phyloP scores from a whole-genome alignment of 2,888 invertebrate species.

The Hydroisotoma schaefferi region DNA sequence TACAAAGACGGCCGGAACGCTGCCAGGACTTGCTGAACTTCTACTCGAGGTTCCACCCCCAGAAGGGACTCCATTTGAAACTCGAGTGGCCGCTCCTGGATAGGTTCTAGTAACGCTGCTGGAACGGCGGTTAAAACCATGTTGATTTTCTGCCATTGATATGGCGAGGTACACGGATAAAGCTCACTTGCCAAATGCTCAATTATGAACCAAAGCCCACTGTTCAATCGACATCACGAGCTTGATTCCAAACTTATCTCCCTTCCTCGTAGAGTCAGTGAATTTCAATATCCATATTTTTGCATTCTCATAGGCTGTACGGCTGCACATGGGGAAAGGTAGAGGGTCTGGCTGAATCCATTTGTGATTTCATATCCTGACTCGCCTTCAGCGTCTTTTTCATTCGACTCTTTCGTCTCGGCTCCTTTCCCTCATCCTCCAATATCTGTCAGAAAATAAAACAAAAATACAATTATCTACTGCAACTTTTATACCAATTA shows the following conservation, averaged over 20 bases:
- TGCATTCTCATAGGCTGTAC: neutral
- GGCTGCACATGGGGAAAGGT: too few species aligned
- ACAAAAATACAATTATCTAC: neutral
- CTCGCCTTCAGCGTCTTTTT: conserved; percentile 17
- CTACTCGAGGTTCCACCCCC: conserved; percentile 51
- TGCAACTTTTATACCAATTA: too few species aligned
- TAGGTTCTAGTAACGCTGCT: conserved; percentile 45
- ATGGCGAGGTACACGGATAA: neutral
- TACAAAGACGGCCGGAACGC: conserved; percentile 46
- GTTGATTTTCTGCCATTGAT: conserved; percentile 48
- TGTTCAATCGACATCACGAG: neutral
- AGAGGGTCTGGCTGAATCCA: conserved; percentile 8
- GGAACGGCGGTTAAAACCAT: conserved; percentile 46
- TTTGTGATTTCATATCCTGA: conserved; percentile 1
- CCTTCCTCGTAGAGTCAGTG: neutral
- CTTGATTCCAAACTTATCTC: neutral
- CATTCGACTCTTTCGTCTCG: conserved; percentile 11
- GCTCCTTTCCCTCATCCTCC: conserved; percentile 19
- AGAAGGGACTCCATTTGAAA: conserved; percentile 50
- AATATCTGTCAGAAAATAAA: conserved; percentile 1
- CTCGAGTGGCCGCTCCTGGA: conserved; percentile 46
- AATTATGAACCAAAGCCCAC: conserved; percentile 1
- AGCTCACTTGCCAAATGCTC: neutral
- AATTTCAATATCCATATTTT: neutral
- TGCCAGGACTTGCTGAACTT: conserved; percentile 22